phyloP scores from a whole-genome alignment of 2,113 vertebrate species.

The Trichechus manatus region DNA sequence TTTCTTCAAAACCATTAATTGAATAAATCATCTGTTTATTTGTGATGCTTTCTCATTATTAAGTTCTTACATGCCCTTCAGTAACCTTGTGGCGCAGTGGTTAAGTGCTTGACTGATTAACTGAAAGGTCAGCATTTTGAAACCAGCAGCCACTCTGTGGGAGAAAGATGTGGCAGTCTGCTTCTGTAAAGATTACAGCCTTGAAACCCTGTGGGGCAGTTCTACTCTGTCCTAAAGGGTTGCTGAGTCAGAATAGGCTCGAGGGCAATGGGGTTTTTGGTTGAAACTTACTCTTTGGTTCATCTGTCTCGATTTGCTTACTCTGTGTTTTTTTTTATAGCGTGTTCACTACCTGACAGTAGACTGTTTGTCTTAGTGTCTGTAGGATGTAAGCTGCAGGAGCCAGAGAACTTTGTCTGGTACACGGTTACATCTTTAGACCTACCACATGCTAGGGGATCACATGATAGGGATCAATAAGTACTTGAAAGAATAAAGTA shows the following conservation, averaged over 20 bases:
- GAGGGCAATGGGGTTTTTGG: too few species aligned
- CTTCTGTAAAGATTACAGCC: too few species aligned
- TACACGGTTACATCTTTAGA: background rate
- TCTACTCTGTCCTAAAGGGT: too few species aligned
- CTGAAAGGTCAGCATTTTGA: background rate
- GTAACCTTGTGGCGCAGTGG: background rate
- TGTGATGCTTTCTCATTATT: background rate
- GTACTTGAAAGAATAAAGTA: background rate
- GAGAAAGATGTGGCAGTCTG: too few species aligned
- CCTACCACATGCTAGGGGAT: background rate
- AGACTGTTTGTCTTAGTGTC: background rate
- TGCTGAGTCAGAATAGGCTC: too few species aligned
- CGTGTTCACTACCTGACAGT: background rate
- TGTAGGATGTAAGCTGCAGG: background rate
- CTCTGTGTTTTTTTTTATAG: background rate
- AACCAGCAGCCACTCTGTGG: background rate
- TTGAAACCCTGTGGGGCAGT: too few species aligned
- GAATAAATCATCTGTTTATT: background rate
- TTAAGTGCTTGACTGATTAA: too few species aligned
- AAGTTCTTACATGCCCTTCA: background rate
- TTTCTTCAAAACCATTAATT: background rate
- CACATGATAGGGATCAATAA: background rate
- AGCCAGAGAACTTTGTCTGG: background rate
- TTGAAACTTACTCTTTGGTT: background rate
- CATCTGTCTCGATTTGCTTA: background rate